phyloP scores from a whole-genome alignment of 2,888 invertebrate genomes.

The Biston stratarius region DNA sequence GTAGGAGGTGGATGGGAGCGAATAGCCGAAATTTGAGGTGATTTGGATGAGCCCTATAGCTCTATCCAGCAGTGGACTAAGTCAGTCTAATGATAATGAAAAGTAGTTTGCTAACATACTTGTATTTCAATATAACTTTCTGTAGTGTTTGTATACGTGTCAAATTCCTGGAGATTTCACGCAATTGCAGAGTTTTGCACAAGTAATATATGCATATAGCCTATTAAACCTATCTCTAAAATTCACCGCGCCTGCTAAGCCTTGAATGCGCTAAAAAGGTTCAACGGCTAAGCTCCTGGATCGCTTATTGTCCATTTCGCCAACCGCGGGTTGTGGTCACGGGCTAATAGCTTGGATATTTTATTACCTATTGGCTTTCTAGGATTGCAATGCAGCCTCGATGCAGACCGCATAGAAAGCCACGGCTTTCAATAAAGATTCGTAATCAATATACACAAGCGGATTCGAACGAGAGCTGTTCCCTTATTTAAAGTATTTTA shows the following conservation, averaged over 20 bases:
- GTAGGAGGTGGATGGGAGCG: too few species aligned
- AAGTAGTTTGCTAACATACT: too few species aligned
- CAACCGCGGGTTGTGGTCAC: slow-evolving; percentile 56
- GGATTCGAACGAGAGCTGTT: slow-evolving; percentile 6
- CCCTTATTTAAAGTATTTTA: too few species aligned
- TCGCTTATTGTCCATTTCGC: slow-evolving; percentile 35
- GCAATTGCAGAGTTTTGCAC: neutral
- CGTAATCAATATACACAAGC: slow-evolving; percentile 17
- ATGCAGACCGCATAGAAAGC: slow-evolving; percentile 43
- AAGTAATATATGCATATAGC: neutral
- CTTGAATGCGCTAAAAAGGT: slow-evolving; percentile 15
- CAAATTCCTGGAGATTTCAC: neutral
- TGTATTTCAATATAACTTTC: too few species aligned
- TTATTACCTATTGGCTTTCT: slow-evolving; percentile 70
- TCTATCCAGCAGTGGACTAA: too few species aligned
- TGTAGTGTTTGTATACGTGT: too few species aligned
- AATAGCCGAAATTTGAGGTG: too few species aligned
- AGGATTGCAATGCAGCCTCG: slow-evolving; percentile 47
- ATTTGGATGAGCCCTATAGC: too few species aligned
- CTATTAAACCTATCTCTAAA: slow-evolving; percentile 9
- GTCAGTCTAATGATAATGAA: too few species aligned
- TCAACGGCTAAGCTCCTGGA: slow-evolving; percentile 21
- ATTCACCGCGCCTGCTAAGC: slow-evolving; percentile 7
- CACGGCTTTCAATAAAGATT: slow-evolving; percentile 30
- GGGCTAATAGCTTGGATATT: slow-evolving; percentile 62